A percentile compares a stretch with the other conserved stretches of the same genome.
These are phyloP conservation scores for Strigamia crassipes DNA, from an alignment of 2,888 invertebrate genomes.

Conservation along the genomic window DNA sequence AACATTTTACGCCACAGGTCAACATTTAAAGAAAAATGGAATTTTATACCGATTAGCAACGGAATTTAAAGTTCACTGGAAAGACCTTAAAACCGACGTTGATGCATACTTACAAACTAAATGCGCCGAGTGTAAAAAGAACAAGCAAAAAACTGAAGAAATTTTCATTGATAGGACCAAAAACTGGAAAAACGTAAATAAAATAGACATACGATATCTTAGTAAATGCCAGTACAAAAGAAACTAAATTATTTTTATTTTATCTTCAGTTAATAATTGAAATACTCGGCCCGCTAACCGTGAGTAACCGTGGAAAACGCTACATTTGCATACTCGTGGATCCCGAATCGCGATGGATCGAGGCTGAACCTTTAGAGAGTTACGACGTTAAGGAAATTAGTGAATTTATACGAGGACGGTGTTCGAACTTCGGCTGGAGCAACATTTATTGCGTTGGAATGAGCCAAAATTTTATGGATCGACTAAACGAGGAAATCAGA, in stretches of 20 bases:
- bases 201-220: too few relatives aligned
- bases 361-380: background rate
- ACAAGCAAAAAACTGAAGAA: background rate
- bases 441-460: background rate
- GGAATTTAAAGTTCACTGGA: background rate
- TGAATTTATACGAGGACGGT: background rate
- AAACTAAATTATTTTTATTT: background rate
- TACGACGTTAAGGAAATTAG: background rate
- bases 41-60: background rate
- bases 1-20: background rate
- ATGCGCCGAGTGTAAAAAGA: background rate
- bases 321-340: background rate
- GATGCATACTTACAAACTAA: background rate
- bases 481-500: background rate
- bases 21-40: background rate
- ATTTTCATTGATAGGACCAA: background rate
- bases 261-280: background rate
- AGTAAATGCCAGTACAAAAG: background rate
- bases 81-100: background rate
- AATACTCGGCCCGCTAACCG: background rate
- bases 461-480: background rate
- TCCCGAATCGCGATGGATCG: constrained; percentile 17
- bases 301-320: background rate
- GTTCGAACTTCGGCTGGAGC: background rate
- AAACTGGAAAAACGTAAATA: background rate